Conservation (phyloP, 1,140 invertebrate genomes). For the Formica selysi region DNA sequence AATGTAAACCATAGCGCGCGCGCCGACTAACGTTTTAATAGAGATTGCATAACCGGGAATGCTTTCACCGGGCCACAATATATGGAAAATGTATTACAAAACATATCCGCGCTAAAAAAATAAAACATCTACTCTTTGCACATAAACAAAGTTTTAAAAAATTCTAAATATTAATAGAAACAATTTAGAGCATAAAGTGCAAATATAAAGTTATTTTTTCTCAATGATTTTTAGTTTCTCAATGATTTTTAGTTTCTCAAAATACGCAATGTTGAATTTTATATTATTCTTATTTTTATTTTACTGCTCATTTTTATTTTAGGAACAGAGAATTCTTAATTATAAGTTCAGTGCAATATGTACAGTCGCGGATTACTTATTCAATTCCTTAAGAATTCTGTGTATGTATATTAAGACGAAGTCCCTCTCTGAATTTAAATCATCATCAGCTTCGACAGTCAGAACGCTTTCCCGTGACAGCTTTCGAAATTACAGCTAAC, state of each 20-base stretch:
- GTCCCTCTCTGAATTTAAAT: neutral
- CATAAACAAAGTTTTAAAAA: neutral
- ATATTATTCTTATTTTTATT: neutral
- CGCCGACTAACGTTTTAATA: slow-evolving; percentile 47
- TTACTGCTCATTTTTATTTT: neutral
- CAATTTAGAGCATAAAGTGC: neutral
- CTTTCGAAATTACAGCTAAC: slow-evolving; percentile 65
- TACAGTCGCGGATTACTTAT: neutral
- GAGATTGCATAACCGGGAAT: slow-evolving; percentile 37
- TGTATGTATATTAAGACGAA: neutral
- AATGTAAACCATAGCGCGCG: neutral
- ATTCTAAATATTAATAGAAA: neutral
- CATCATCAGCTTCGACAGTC: neutral
- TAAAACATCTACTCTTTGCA: neutral
- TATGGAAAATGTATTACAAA: slow-evolving; percentile 36
- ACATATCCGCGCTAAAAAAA: neutral
- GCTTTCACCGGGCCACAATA: slow-evolving; percentile 1
- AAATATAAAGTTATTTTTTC: neutral
- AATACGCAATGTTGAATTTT: neutral
- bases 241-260: slow-evolving; percentile 2
- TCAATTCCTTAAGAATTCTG: neutral
- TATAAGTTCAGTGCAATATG: neutral
- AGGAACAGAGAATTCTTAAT: neutral
- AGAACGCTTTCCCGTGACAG: slow-evolving; percentile 56
- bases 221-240: neutral